Evolutionary conservation across 2,113 vertebrate species (phyloP).

Genomic region (Coracopsis vasa): DNA sequence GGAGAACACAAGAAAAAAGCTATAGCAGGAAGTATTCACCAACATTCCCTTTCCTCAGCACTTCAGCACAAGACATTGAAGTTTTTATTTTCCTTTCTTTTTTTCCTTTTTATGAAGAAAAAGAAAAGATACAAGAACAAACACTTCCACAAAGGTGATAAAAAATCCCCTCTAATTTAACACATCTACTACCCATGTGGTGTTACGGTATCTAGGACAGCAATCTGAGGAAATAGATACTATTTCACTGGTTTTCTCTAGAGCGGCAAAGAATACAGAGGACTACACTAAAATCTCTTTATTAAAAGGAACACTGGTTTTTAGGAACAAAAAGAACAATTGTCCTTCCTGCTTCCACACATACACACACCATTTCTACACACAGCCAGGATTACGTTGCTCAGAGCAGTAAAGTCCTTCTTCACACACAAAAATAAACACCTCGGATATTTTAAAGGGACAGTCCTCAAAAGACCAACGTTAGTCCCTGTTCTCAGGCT

Average conservation of each 20-base stretch:
- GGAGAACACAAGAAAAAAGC: too few relatives aligned
- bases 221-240: slow-evolving; percentile 12
- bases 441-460: not conserved
- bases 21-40: too few relatives aligned
- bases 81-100: slow-evolving; percentile 26
- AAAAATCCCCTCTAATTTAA: slow-evolving; percentile 27
- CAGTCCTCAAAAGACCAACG: not conserved
- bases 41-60: too few relatives aligned
- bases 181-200: slow-evolving; percentile 22
- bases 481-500: not conserved
- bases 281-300: slow-evolving; percentile 19
- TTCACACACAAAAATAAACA: slow-evolving; percentile 30
- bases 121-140: slow-evolving; percentile 72
- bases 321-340: slow-evolving; percentile 43
- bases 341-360: not conserved
- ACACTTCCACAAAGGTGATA: slow-evolving; percentile 57
- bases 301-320: not conserved
- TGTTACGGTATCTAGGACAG: slow-evolving; percentile 36
- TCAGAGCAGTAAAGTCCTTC: not conserved
- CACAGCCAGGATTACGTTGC: not conserved
- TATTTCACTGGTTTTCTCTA: slow-evolving; percentile 28
- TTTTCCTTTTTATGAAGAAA: slow-evolving; percentile 1
- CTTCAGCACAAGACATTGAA: too few relatives aligned
- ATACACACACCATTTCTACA: not conserved
- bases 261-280: slow-evolving; percentile 20